A percentile compares a stretch with the other conserved stretches of the same genome.
Conservation (phyloP, 2,113 vertebrate species). For the Symphodus melops region DNA sequence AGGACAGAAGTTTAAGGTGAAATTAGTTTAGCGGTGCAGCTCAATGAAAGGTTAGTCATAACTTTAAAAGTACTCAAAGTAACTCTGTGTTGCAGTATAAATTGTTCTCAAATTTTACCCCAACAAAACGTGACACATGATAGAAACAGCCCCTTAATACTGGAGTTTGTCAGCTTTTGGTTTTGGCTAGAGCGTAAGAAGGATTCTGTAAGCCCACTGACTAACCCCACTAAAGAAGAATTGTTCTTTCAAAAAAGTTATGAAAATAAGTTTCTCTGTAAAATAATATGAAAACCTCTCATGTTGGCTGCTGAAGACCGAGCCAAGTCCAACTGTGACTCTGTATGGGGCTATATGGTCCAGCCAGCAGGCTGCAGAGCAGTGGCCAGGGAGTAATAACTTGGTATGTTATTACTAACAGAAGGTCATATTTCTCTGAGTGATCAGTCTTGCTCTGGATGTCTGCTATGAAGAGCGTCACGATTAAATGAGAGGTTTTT, state of each 20-base stretch:
- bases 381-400: conserved; percentile 54
- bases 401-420: conserved; percentile 52
- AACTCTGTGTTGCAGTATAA: neutral
- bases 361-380: conserved; percentile 31
- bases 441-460: conserved; percentile 52
- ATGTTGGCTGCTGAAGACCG: neutral
- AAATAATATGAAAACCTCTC: conserved; percentile 34
- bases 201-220: conserved; percentile 3
- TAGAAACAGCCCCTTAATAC: neutral
- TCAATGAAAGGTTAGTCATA: too few species aligned
- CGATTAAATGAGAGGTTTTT: conserved; percentile 60
- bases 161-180: conserved; percentile 23
- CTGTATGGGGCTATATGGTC: conserved; percentile 4
- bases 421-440: conserved; percentile 57
- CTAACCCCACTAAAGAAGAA: neutral
- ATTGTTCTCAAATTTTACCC: neutral
- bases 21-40: too few species aligned
- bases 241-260: neutral
- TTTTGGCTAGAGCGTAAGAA: conserved; percentile 5
- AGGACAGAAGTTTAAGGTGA: too few species aligned
- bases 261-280: conserved; percentile 14
- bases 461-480: conserved; percentile 28
- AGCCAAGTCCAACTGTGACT: conserved; percentile 30
- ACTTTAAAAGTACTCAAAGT: neutral
- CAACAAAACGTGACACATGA: neutral